Evolutionary conservation across 2,113 vertebrate species (phyloP).

Genomic region (Seriola quinqueradiata): DNA sequence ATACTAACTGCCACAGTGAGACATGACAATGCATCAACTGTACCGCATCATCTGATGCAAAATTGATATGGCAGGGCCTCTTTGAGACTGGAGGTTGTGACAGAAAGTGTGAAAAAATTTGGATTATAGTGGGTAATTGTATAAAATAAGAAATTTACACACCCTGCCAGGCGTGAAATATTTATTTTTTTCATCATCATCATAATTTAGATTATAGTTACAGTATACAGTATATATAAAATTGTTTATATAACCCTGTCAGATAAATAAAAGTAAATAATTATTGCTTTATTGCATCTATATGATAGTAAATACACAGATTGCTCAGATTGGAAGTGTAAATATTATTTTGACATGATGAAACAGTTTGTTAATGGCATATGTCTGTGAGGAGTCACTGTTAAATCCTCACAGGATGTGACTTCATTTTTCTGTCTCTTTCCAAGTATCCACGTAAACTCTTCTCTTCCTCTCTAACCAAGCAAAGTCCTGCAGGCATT

Average conservation of each 20-base stretch:
- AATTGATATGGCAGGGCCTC: slow-evolving; percentile 11
- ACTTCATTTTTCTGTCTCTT: slow-evolving; percentile 48
- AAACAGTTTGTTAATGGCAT: not conserved
- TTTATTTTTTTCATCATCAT: not conserved
- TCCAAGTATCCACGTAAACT: slow-evolving; percentile 61
- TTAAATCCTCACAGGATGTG: slow-evolving; percentile 42
- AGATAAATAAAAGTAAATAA: not conserved
- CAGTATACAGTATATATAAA: not conserved
- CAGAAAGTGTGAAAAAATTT: slow-evolving; percentile 6
- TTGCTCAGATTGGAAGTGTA: not conserved
- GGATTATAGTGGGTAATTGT: not conserved
- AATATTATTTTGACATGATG: not conserved
- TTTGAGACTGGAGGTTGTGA: slow-evolving; percentile 9
- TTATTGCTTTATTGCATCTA: not conserved
- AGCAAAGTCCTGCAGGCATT: slow-evolving; percentile 73
- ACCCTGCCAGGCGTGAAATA: not conserved
- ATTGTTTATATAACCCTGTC: not conserved
- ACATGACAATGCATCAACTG: slow-evolving; percentile 59
- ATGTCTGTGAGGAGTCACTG: not conserved
- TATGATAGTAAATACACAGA: not conserved
- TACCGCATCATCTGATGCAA: slow-evolving; percentile 39
- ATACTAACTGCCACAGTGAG: slow-evolving; percentile 60
- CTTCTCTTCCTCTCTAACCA: slow-evolving; percentile 56
- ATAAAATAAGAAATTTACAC: not conserved
- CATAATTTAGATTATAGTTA: not conserved